Evolutionary conservation across 1,140 invertebrate genomes (phyloP).

Genomic region (Euschistus heros): DNA sequence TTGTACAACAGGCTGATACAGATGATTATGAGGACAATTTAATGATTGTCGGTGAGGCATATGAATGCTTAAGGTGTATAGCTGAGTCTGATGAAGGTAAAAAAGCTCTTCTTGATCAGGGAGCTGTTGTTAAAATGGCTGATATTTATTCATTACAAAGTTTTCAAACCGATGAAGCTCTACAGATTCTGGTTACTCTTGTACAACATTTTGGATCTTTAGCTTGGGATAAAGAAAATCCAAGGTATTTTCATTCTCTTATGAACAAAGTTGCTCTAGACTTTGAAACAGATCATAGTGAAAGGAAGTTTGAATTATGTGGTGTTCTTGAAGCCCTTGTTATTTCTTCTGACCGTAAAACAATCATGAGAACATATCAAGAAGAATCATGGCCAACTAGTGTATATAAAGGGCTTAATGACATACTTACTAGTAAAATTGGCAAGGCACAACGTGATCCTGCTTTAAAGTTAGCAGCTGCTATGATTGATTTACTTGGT

Average conservation of each 20-base stretch:
- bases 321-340: constrained; percentile 61
- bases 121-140: constrained; percentile 66
- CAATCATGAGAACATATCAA: not conserved
- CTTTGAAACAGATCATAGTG: constrained; percentile 75
- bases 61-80: constrained; percentile 69
- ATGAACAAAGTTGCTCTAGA: constrained; percentile 73
- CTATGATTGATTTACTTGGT: constrained; percentile 68
- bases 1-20: constrained; percentile 66
- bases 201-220: constrained; percentile 53
- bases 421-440: constrained; percentile 77
- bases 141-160: constrained; percentile 74
- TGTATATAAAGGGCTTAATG: constrained; percentile 62
- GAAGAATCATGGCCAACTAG: constrained; percentile 57
- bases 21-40: constrained; percentile 61
- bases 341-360: constrained; percentile 47
- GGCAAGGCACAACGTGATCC: constrained; percentile 77
- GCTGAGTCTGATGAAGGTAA: constrained; percentile 60
- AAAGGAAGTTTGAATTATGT: constrained; percentile 78
- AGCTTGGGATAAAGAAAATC: constrained; percentile 58
- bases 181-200: constrained; percentile 62
- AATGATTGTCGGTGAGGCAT: constrained; percentile 78
- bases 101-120: constrained; percentile 59
- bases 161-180: constrained; percentile 74
- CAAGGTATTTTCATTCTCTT: constrained; percentile 66
- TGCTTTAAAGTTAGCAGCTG: constrained; percentile 68